Evolutionary conservation across 2,797 vertebrate species (phyloP).

Genomic region (Anguilla anguilla): DNA sequence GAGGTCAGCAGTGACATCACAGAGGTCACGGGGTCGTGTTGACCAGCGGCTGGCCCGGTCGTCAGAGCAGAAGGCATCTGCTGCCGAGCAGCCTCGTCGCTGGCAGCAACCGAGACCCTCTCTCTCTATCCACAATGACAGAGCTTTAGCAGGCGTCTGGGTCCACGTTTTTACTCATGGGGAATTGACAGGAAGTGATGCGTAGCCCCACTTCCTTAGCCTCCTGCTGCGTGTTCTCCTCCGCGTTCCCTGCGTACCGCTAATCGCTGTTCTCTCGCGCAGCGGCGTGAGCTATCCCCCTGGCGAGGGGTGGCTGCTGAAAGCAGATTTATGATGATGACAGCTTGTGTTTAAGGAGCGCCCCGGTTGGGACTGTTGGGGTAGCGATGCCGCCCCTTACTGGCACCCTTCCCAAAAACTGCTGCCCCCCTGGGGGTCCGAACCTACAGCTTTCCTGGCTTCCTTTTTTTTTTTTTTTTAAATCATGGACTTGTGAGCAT

Average conservation of each 20-base stretch:
- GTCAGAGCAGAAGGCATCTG: not conserved
- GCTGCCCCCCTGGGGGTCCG: not conserved
- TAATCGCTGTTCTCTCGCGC: not conserved
- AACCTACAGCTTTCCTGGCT: too few relatives aligned
- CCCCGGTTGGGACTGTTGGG: not conserved
- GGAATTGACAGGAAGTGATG: not conserved
- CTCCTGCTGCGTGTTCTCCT: not conserved
- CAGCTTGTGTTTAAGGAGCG: not conserved
- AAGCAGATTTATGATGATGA: not conserved
- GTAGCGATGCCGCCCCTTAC: not conserved
- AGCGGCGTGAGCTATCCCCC: not conserved
- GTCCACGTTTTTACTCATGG: not conserved
- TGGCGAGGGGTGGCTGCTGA: not conserved
- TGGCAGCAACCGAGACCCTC: not conserved
- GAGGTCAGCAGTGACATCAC: not conserved
- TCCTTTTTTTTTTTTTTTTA: too few relatives aligned
- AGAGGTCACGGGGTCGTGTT: not conserved
- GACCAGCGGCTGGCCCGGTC: not conserved
- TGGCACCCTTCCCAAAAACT: not conserved
- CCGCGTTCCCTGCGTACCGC: not conserved
- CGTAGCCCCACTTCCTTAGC: not conserved
- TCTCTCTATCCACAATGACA: not conserved
- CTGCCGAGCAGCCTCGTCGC: not conserved
- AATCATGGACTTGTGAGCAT: too few relatives aligned
- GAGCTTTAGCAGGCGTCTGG: not conserved